phyloP scores from a whole-genome alignment of 2,113 vertebrate species.

The Gallinago jamesoni region DNA sequence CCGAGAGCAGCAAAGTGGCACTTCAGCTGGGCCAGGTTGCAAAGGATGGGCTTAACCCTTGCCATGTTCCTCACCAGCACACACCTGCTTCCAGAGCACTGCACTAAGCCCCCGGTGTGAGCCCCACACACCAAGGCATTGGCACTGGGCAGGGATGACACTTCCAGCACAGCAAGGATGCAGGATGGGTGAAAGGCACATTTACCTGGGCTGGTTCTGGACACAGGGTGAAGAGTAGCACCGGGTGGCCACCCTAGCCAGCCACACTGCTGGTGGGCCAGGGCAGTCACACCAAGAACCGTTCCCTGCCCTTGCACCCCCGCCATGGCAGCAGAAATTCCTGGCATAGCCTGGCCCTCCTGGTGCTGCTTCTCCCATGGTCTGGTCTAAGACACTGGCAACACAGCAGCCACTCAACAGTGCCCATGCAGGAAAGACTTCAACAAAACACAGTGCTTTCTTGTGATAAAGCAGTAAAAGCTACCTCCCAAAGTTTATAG shows the following conservation, averaged over 20 bases:
- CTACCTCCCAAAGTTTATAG: background rate
- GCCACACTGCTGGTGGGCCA: accelerated
- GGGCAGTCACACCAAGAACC: accelerated
- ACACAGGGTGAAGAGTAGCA: accelerated
- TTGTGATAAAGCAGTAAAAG: background rate
- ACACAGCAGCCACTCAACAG: background rate
- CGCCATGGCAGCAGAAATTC: accelerated
- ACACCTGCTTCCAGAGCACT: background rate
- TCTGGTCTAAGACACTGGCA: background rate
- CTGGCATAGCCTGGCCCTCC: background rate
- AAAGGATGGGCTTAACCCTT: background rate
- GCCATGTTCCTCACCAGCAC: accelerated
- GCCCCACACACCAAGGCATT: accelerated
- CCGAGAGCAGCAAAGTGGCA: accelerated
- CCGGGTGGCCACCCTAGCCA: background rate
- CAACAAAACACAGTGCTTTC: background rate
- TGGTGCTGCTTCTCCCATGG: accelerated
- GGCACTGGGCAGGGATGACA: accelerated
- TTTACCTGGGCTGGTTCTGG: too few relatives aligned
- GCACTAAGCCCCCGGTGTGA: accelerated
- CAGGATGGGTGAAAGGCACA: background rate
- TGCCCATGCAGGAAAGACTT: background rate
- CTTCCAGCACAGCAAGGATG: background rate
- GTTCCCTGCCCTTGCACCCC: accelerated
- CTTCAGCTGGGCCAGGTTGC: background rate